phyloP scores from a whole-genome alignment of 2,113 vertebrate species.

The Pteropus alecto region DNA sequence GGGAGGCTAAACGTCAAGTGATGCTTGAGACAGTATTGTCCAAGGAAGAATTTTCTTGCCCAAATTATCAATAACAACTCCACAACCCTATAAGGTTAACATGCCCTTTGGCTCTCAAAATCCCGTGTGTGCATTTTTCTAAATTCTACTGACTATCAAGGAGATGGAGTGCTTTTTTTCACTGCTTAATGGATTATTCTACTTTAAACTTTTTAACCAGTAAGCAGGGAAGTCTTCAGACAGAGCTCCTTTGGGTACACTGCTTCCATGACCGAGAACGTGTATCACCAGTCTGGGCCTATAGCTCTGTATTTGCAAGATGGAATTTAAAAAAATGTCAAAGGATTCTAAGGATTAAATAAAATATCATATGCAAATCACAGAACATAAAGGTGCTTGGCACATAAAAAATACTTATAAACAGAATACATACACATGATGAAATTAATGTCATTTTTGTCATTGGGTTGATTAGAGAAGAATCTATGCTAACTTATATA shows the following conservation, averaged over 20 bases:
- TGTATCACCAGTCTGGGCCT: not conserved
- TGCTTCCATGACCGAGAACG: not conserved
- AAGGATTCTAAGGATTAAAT: not conserved
- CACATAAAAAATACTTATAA: not conserved
- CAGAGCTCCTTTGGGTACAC: not conserved
- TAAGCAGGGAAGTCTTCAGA: not conserved
- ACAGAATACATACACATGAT: not conserved
- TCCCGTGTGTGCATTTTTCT: not conserved
- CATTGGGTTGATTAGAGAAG: not conserved
- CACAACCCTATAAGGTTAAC: not conserved
- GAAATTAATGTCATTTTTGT: conserved; percentile 1
- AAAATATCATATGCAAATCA: not conserved
- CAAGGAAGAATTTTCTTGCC: not conserved
- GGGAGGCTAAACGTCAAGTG: not conserved
- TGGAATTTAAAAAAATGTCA: not conserved
- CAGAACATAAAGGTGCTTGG: not conserved
- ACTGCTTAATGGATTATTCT: not conserved
- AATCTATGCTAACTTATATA: not conserved
- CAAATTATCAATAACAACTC: not conserved
- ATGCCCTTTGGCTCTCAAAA: not conserved
- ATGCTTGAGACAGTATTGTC: not conserved
- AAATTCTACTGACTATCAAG: not conserved
- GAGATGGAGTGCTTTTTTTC: not conserved
- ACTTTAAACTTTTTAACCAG: not conserved
- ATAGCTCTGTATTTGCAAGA: not conserved